Evolutionary conservation across 2,888 invertebrate genomes (phyloP).

Genomic region (Chymomyza amoena): DNA sequence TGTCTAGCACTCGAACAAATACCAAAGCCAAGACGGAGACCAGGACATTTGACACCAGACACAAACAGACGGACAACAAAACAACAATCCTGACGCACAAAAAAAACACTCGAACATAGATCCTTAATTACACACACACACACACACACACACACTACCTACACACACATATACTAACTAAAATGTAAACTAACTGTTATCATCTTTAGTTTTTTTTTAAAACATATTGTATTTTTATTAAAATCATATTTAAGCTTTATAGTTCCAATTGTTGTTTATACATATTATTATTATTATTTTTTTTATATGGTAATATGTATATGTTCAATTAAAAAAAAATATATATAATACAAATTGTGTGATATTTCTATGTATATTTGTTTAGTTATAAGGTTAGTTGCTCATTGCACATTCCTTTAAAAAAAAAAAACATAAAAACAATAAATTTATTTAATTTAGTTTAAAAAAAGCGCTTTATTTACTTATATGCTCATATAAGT

Average conservation of each 20-base stretch:
- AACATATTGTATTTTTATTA: slow-evolving; percentile 44
- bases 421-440: slow-evolving; percentile 16
- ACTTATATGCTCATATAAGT: not conserved
- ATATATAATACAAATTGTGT: slow-evolving; percentile 16
- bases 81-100: slow-evolving; percentile 28
- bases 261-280: not conserved
- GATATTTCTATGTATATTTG: slow-evolving; percentile 21
- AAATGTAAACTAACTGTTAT: slow-evolving; percentile 64
- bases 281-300: not conserved
- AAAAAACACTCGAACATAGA: slow-evolving; percentile 40
- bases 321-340: slow-evolving; percentile 21
- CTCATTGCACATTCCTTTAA: slow-evolving; percentile 23
- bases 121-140: not conserved
- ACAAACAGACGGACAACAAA: not conserved
- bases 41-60: slow-evolving; percentile 20
- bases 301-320: slow-evolving; percentile 19
- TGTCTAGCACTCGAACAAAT: slow-evolving; percentile 39
- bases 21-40: slow-evolving; percentile 34
- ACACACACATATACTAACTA: slow-evolving; percentile 23
- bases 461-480: not conserved
- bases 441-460: slow-evolving; percentile 3
- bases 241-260: slow-evolving; percentile 39
- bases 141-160: slow-evolving; percentile 24
- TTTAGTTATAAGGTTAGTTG: slow-evolving; percentile 3
- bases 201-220: slow-evolving; percentile 31